Evolutionary conservation across 2,113 vertebrate genomes (phyloP), one percentile per base, ranked within the genome.

Genomic region (Pteropus alecto): DNA sequence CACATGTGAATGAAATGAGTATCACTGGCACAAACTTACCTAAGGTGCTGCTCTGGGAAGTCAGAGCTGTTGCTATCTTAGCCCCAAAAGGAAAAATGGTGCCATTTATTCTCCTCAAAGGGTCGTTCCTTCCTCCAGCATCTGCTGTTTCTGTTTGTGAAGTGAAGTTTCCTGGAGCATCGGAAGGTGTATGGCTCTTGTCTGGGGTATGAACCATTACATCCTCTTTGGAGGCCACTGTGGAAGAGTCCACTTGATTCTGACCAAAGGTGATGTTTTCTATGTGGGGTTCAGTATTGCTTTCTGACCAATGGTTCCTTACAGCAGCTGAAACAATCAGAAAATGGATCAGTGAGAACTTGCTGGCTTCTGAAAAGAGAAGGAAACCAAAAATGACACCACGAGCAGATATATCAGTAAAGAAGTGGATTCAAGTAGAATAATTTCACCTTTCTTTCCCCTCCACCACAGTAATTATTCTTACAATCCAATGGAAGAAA

Each of bases 181-280:
- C 78, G 0, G 74, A 87, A 58, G 77, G 67, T 0, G 67, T 26
- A 18, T 87, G 87, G 56, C 4, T 0, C 0, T 46, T 35, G 79
- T 21, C 97, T 95, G 43, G 98, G 98, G 22, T 97, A 95, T 10
- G 98, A 89, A 0, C 98, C 92, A 97, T 98, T 96, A 98, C 96
- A 0, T 96, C 96, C 18, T 97, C 98, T 84, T 98, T 97, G 63
- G 94, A 98, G 86, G 97, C 74, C 73, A 97, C 98, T 54, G 98
- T 98, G 63, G 98, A 98, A 43, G 98, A 97, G 97, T 98, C 98
- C 54, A 95, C 97, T 96, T 97, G 97, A 96, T 96, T 97, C 0
- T 35, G 97, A 78, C 97, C 97, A 86, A 97, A 92, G 73, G 90
- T 18, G 38, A 97, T 91, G n/a, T 95, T 97, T 97, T 96, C 98